Evolutionary conservation across 1,140 invertebrate genomes (phyloP), one percentile per base, ranked within the genome.

Genomic region (Drosophila kanapiae): DNA sequence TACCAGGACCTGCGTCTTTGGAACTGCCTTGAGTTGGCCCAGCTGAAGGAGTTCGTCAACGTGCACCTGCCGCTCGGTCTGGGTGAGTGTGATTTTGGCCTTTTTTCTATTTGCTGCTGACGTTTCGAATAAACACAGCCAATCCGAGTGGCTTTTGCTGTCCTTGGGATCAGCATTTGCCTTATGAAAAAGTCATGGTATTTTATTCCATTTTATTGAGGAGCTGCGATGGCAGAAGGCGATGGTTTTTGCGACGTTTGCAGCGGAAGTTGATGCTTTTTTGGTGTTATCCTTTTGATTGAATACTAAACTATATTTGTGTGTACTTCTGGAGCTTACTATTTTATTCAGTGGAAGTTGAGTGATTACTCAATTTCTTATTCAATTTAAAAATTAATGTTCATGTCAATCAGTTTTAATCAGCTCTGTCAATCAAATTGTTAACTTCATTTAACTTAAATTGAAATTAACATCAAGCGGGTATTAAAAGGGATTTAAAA

Each of bases 1-100:
- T 95, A 95, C 80, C 94, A 94, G 37, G 98, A 99, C 92, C 92
- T 94, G 33, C 95, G 97, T 82, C 94, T 99, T 65, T 96, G 96
- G 95, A 94, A 94, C 58, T 95, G 85, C 54, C 85, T 95, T 27
- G 93, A 93, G 79, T 90, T 93, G 33, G 96, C 97, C 4, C 93
- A 99, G 33, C 93, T 96, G 48, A 96, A 96, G 84, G 97, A 97
- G 78, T 96, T 97, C 86, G 93, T 99, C 45, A 93, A 94, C 31
- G 93, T 62, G 59, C 80, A 94, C 40, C 93, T 94, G 70, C 94
- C 96, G 8, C 93, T 95, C 71, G 94, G 95, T 43, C 91, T 97
- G 80, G 97, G 97, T 90, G 95, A 78, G 91, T 81, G 45, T 51
- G 53, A 68, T 54, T 13, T 43, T 45, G 6, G 13, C 23, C 35